Base-by-base conservation (phyloP, 2,113 vertebrate species). In the Xenopus laevis region DNA sequence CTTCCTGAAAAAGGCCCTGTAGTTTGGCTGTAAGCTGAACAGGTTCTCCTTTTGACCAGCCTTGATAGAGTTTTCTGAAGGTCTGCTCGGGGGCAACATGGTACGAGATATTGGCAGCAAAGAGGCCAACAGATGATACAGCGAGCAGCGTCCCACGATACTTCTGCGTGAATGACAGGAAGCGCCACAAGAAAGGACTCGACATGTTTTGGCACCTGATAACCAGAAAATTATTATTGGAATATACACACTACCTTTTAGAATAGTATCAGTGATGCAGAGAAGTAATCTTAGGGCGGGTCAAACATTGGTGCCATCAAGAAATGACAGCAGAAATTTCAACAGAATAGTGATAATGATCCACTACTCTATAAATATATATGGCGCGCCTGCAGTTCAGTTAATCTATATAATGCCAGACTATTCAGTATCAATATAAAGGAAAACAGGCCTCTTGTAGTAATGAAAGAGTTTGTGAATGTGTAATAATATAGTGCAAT, bases 31-130 rank as follows among this genome's bases (percentile, higher is more conserved):
- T 85, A 78, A 92, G 91, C 0, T 72, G 68, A 18, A 84, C 86
- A 0, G 92, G 94, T 69, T 86, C 82, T 68, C 95, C 95, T 73
- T 86, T 86, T 58, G 81, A 76, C 94, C 95, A 99, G 80, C 93
- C 92, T 79, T 98, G 94, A 27, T 95, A 94, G 13, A 96, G 63
- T 79, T 87, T 87, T 17, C 70, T 90, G 81, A 92, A 92, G 0
- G 91, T 86, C 13, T 84, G 71, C 66, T 94, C 88, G 0, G 95
- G 93, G 71, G 92, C 89, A 13, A 91, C 81, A 0, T 98, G 94
- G 80, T 93, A 90, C 6, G 92, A 92, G 58, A 96, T 76, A 60
- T 94, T 92, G 65, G 85, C 83, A 0, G 91, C 85, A 18, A 99
- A 94, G 2, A 96, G 87, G 21, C 93, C 91, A 1, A 87, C 7